These are phyloP conservation scores for Miniopterus natalensis DNA, from an alignment of 2,113 vertebrate species.

Conservation along the genomic window DNA sequence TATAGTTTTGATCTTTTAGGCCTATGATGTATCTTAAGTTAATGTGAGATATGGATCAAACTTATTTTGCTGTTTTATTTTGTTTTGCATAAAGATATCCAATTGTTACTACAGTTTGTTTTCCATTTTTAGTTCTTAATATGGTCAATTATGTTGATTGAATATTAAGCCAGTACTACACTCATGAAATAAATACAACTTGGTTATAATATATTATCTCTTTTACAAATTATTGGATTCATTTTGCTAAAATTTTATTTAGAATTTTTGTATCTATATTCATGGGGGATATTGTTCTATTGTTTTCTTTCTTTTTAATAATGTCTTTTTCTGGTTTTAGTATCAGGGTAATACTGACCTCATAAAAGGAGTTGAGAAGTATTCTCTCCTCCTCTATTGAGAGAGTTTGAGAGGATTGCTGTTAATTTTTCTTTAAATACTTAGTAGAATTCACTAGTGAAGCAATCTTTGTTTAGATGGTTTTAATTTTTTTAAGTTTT, in stretches of 20 bases:
- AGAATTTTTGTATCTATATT: slow-evolving; percentile 12
- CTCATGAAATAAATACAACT: background rate
- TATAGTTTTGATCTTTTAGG: background rate
- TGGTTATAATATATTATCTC: background rate
- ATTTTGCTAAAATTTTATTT: background rate
- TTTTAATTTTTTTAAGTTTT: background rate
- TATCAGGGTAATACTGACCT: background rate
- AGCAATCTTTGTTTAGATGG: background rate
- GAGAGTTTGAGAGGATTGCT: background rate
- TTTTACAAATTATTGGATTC: background rate
- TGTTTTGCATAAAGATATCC: background rate
- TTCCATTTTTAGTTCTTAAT: slow-evolving; percentile 24
- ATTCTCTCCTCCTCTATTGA: background rate
- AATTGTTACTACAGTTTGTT: background rate
- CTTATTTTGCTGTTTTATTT: background rate
- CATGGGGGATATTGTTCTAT: background rate
- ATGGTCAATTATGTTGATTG: background rate
- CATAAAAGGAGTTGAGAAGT: background rate
- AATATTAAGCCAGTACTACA: background rate
- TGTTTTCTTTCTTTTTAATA: background rate
- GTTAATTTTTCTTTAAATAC: background rate
- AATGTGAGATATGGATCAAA: background rate
- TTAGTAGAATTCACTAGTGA: slow-evolving; percentile 14
- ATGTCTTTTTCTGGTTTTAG: background rate
- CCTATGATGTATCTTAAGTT: background rate